Evolutionary conservation across 1,140 invertebrate genomes (phyloP), one percentile per base, ranked within the genome.

Genomic region (Brachionus koreanus): DNA sequence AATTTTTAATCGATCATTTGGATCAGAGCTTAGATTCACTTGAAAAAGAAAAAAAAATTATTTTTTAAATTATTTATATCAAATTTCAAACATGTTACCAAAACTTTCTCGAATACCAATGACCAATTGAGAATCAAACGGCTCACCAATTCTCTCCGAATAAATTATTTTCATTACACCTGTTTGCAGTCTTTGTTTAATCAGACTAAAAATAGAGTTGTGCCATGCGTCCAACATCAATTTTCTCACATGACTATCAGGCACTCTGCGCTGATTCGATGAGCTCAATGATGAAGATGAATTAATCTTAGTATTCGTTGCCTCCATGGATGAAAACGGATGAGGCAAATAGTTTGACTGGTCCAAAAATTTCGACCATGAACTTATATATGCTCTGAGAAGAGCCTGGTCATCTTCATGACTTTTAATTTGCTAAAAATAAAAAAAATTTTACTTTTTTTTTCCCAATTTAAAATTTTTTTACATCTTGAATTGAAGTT

Each of bases 211-310:
- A 86, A 99, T 98, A 87, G 94, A 95, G 87, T 94, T 92, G 90
- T 98, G 98, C 97, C 97, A 98, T 84, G 93, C 96, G 87, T 98
- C 96, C 83, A 98, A 90, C 97, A 98, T 98, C 67, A 98, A 88
- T 92, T 98, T 91, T 57, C 85, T 84, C 76, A 84, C 61, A 82
- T 76, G 61, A 13, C 33, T 72, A 9, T 65, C 39, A 35, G 43
- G 25, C 9, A 33, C 43, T 39, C 25, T 67, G 3, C 29, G 49
- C 35, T 82, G 33, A 4, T 23, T 13, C 0, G 5, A 69, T 43
- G 42, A 35, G 43, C 5, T 29, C 6, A 25, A 3, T 52, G 90
- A 89, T 23, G 94, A 91, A 79, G 93, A 92, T 83, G 92, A 16
- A 33, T 69, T 82, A 16, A 42, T 19, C 19, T 65, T 79, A 12